Conservation (phyloP, 2,113 vertebrate genomes). For the Tauraco erythrolophus region DNA sequence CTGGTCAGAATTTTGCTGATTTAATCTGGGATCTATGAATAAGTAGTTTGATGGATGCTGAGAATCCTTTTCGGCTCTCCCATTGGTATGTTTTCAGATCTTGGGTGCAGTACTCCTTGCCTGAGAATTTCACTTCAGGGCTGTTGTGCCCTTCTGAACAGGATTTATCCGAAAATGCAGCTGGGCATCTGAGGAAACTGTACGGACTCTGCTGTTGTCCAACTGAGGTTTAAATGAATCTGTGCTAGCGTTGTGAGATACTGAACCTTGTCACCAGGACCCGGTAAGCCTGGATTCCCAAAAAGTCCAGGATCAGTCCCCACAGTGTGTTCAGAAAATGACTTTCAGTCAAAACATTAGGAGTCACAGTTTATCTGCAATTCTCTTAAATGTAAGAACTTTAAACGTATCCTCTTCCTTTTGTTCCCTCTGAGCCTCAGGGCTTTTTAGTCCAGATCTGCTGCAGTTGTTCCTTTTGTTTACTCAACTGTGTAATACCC, state of each 20-base stretch:
- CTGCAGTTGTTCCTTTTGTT: constrained; percentile 48
- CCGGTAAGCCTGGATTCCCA: background rate
- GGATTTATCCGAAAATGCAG: background rate
- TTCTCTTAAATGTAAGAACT: constrained; percentile 4
- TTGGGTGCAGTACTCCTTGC: background rate
- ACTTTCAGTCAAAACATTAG: background rate
- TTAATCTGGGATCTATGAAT: background rate
- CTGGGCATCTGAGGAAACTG: background rate
- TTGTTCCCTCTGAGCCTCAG: constrained; percentile 33
- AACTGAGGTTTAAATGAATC: background rate
- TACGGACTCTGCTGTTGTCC: background rate
- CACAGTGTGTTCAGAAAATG: background rate
- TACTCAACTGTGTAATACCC: constrained; percentile 41
- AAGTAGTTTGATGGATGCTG: background rate
- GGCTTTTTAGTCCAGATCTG: constrained; percentile 16
- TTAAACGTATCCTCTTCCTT: background rate
- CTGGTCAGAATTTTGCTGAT: background rate
- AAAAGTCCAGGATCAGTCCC: background rate
- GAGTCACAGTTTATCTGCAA: background rate
- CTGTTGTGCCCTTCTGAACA: background rate
- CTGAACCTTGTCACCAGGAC: background rate
- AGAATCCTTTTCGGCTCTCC: background rate
- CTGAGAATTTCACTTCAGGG: background rate
- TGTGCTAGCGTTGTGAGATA: background rate
- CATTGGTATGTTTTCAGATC: background rate